Evolutionary conservation across 2,888 invertebrate genomes (phyloP), one percentile per base, ranked within the genome.

Genomic region (Campoplex capitator): DNA sequence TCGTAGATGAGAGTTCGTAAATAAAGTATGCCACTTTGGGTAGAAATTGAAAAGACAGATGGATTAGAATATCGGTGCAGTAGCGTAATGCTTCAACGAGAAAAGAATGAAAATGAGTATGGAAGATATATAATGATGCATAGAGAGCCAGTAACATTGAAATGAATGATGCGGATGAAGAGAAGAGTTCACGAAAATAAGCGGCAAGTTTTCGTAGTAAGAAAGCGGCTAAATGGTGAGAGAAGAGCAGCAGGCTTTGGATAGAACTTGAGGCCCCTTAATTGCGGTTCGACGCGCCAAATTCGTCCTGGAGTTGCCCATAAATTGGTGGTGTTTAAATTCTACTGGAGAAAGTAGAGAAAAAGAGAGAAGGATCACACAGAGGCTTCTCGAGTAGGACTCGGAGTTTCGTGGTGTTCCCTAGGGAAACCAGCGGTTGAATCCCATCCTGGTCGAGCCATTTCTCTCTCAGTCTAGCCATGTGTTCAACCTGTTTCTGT

Each of bases 321-420:
- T 89, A 89, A 89, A 88, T 89, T 86, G 79, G 82, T 71, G 84
- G 84, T 86, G 82, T 85, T 88, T 88, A 88, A 80, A 87, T 83
- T 87, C 74, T 58, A 75, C 35, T 23, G 32, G 73, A 76, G 79
- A 48, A 70, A 73, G 82, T 80, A 56, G 16, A 56, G 18, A 38
- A 73, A 58, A 38, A 32, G n/a, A 62, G 51, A 62, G 18, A 45
- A 45, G 56, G 48, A 62, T 45, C n/a, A 32, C 65, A 65, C 32
- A 13, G n/a, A 35, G 58, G 11, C 38, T 76, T 82, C 86, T 83
- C 81, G 73, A 38, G 84, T 76, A 23, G 74, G 28, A 56, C 56
- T 65, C n/a, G 35, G 9, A 58, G 74, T 70, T 78, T 51, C 82
- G 38, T 6, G 78, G 51, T 56, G n/a, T 35, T 54, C 77, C 76